Evolutionary conservation across 53 echinoderm and acorn worm species (phyloP).

Genomic region (Patiria pectinifera): DNA sequence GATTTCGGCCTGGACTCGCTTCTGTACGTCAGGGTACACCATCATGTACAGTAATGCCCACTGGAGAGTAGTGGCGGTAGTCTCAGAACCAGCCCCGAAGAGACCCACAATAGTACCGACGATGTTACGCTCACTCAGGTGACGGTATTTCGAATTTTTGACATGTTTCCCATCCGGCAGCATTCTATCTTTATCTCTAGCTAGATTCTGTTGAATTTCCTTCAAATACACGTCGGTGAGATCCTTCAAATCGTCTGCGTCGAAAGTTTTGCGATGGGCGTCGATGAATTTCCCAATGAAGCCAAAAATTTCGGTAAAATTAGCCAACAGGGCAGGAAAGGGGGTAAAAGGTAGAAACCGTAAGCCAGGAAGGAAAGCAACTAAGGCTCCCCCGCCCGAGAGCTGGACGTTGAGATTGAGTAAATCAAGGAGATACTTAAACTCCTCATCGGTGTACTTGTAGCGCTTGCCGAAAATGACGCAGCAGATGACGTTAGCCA

Average conservation of each 20-base stretch:
- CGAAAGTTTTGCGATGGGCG: neutral
- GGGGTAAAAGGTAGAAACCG: neutral
- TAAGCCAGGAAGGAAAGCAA: neutral
- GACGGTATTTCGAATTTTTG: neutral
- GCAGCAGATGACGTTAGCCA: conserved; percentile 55
- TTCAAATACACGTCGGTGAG: too few relatives aligned
- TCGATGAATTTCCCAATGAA: neutral
- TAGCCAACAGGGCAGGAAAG: neutral
- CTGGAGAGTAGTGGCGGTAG: neutral
- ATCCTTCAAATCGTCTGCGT: too few relatives aligned
- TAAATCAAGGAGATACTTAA: neutral
- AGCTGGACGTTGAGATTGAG: neutral
- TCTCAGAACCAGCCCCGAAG: neutral
- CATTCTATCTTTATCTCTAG: too few relatives aligned
- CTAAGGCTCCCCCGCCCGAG: neutral
- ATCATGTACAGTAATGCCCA: conserved; percentile 32
- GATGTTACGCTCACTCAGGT: neutral
- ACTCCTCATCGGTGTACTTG: conserved; percentile 47
- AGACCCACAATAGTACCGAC: neutral
- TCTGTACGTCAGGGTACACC: conserved; percentile 33
- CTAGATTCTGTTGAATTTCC: too few relatives aligned
- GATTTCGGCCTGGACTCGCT: conserved; percentile 24
- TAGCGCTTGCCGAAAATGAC: conserved; percentile 57
- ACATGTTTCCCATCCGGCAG: too few relatives aligned
- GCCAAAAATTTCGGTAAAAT: neutral